Conservation (phyloP, 2,888 invertebrate genomes). For the Drosophila heteroneura region DNA sequence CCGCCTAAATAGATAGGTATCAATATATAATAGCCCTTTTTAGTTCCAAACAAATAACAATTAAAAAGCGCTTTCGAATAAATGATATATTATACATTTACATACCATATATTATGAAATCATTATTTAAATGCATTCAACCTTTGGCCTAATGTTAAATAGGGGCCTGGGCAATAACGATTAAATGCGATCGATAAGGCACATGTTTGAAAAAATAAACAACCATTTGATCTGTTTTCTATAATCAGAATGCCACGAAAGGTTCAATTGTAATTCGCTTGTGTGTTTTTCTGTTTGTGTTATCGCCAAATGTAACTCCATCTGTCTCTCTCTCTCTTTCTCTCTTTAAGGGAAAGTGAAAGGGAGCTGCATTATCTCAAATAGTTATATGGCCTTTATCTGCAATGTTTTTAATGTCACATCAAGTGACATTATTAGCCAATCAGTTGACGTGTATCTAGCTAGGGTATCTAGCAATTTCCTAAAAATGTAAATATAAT, state of each 20-base stretch:
- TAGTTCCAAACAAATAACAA: conserved; percentile 35
- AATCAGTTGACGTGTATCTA: background rate
- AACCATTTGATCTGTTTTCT: background rate
- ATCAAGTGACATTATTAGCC: background rate
- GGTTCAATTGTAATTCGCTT: background rate
- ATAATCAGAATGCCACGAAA: conserved; percentile 3
- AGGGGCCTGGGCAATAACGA: background rate
- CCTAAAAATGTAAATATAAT: background rate
- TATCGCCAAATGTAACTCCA: background rate
- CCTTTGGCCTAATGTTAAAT: conserved; percentile 14
- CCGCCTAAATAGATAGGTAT: conserved; percentile 29
- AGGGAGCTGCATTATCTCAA: conserved; percentile 18
- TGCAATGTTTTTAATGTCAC: conserved; percentile 14
- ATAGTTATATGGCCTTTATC: conserved; percentile 46
- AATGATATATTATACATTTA: background rate
- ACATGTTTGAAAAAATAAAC: background rate
- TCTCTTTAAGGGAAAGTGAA: conserved; percentile 2
- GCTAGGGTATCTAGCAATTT: background rate
- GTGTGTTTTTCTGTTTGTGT: conserved; percentile 1
- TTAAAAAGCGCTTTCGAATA: conserved; percentile 16
- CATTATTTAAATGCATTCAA: background rate
- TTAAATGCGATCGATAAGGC: conserved; percentile 10
- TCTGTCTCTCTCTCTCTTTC: background rate
- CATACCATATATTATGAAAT: background rate
- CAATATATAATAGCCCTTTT: conserved; percentile 31